phyloP scores from a whole-genome alignment of 2,797 vertebrate genomes.

The Tiaroga cobitis region DNA sequence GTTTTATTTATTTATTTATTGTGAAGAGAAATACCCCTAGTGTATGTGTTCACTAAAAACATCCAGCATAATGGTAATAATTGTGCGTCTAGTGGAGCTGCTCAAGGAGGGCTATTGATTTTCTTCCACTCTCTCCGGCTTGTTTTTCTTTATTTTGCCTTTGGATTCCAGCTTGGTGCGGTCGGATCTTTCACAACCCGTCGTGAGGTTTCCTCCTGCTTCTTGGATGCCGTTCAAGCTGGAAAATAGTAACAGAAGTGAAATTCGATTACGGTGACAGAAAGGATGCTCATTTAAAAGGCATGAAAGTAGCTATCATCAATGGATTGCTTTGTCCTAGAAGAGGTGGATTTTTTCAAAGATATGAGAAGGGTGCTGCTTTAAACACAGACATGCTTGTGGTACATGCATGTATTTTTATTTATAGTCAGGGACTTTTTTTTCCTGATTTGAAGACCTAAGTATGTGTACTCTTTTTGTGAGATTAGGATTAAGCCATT shows the following conservation, averaged over 20 bases:
- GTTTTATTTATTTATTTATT: slow-evolving; percentile 23
- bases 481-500: not conserved
- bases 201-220: slow-evolving; percentile 44
- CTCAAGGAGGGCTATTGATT: slow-evolving; percentile 78
- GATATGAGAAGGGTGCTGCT: slow-evolving; percentile 1
- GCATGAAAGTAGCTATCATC: slow-evolving; percentile 53
- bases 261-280: slow-evolving; percentile 67
- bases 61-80: slow-evolving; percentile 73
- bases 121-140: slow-evolving; percentile 67
- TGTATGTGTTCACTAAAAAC: slow-evolving; percentile 64
- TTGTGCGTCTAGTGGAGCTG: slow-evolving; percentile 70
- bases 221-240: slow-evolving; percentile 66
- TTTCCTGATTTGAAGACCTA: not conserved
- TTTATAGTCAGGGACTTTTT: not conserved
- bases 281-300: slow-evolving; percentile 70
- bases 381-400: slow-evolving; percentile 4
- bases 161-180: slow-evolving; percentile 67
- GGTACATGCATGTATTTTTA: not conserved
- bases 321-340: slow-evolving; percentile 50
- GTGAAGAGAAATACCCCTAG: not conserved
- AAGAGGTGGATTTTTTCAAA: slow-evolving; percentile 45
- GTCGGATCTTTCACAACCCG: slow-evolving; percentile 34
- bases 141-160: slow-evolving; percentile 72
- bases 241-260: slow-evolving; percentile 71
- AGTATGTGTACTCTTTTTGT: not conserved